Evolutionary conservation across 2,113 vertebrate genomes (phyloP).

Genomic region (Phycodurus eques): DNA sequence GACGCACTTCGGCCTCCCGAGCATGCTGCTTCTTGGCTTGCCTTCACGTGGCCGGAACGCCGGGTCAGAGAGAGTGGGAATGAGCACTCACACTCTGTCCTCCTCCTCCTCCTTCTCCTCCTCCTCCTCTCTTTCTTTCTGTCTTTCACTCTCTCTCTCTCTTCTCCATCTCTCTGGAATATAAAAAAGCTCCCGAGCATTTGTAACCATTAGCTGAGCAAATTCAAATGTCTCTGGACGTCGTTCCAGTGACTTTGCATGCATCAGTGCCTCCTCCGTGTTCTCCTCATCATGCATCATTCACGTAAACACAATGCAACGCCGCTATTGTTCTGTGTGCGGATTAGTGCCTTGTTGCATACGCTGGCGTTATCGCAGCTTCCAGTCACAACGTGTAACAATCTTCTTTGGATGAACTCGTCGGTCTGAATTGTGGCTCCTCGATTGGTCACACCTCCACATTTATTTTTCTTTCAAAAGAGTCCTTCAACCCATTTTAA

Average conservation of each 20-base stretch:
- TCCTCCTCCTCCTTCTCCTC: conserved; percentile 29
- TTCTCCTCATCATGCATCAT: not conserved
- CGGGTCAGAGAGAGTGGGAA: conserved; percentile 68
- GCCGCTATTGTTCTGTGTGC: not conserved
- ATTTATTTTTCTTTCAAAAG: not conserved
- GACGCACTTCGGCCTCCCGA: conserved; percentile 58
- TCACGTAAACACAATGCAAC: not conserved
- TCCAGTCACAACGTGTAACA: not conserved
- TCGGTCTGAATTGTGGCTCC: not conserved
- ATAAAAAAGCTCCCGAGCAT: conserved; percentile 29
- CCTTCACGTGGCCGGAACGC: conserved; percentile 57
- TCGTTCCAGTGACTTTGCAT: not conserved
- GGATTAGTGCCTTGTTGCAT: not conserved
- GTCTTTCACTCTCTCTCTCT: conserved; percentile 22
- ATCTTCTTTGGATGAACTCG: not conserved
- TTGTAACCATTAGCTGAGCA: conserved; percentile 5
- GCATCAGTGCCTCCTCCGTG: not conserved
- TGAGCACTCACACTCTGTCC: conserved; percentile 45
- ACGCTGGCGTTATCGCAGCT: not conserved
- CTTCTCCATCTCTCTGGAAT: conserved; percentile 6
- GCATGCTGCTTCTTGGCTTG: conserved; percentile 67
- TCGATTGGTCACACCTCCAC: not conserved
- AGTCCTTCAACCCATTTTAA: not conserved
- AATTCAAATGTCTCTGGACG: not conserved
- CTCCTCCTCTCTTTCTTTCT: conserved; percentile 4